These are phyloP conservation scores for Crypturellus undulatus DNA, from an alignment of 2,113 vertebrate genomes.

Conservation along the genomic window DNA sequence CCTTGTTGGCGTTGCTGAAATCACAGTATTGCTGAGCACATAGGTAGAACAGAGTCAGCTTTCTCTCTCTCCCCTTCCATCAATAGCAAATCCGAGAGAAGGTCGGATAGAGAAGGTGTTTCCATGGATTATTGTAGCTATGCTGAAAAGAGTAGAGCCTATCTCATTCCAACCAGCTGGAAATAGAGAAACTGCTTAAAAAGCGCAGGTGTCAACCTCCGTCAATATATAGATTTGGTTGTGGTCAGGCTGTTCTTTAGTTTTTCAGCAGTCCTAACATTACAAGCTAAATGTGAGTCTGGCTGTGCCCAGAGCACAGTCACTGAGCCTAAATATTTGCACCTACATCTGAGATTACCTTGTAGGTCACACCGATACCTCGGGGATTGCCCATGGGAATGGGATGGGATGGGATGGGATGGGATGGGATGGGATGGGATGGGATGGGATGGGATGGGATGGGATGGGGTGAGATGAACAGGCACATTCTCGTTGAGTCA, in stretches of 20 bases:
- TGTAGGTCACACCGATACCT: not conserved
- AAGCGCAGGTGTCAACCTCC: not conserved
- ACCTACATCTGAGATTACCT: not conserved
- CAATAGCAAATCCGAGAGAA: not conserved
- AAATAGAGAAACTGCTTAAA: not conserved
- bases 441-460: too few species aligned
- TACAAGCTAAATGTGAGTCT: not conserved
- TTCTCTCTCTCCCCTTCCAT: not conserved
- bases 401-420: too few species aligned
- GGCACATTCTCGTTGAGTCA: not conserved
- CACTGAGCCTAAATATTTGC: not conserved
- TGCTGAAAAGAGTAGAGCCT: not conserved
- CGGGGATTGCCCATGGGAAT: rapidly evolving
- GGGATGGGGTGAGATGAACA: not conserved
- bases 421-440: too few species aligned
- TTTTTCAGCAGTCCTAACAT: not conserved
- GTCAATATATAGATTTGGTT: not conserved
- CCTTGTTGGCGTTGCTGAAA: slow-evolving; percentile 17
- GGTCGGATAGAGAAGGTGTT: not conserved
- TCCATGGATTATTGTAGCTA: slow-evolving; percentile 6
- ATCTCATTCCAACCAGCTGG: not conserved
- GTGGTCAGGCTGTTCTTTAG: not conserved
- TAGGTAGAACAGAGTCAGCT: not conserved
- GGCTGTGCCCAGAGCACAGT: not conserved
- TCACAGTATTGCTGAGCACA: not conserved